phyloP scores from a whole-genome alignment of 2,797 vertebrate genomes.

The Darevskia mixta region DNA sequence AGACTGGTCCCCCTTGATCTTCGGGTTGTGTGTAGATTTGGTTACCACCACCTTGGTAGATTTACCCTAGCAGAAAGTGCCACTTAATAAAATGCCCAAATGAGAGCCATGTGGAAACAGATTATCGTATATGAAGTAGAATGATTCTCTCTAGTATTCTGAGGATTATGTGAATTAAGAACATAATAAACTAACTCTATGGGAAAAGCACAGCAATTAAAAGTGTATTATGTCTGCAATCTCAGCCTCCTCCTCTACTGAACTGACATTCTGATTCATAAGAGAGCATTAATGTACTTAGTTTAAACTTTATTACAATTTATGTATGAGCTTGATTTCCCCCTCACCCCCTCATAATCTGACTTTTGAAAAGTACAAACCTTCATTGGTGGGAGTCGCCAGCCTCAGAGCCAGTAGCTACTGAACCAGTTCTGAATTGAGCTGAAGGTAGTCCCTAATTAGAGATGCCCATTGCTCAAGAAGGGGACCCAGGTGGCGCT shows the following conservation, averaged over 20 bases:
- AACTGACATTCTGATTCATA: background rate
- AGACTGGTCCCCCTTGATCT: constrained; percentile 32
- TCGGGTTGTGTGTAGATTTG: constrained; percentile 32
- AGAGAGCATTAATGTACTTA: background rate
- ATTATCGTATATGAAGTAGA: constrained; percentile 36
- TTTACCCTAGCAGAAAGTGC: constrained; percentile 18
- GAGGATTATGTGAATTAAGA: constrained; percentile 27
- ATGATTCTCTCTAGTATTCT: constrained; percentile 28
- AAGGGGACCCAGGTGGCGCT: no score
- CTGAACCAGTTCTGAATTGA: background rate
- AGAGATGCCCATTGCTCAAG: background rate
- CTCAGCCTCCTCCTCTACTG: background rate
- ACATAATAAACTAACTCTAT: constrained; percentile 19
- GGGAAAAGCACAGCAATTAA: constrained; percentile 29
- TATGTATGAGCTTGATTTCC: background rate
- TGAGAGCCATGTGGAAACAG: constrained; percentile 10
- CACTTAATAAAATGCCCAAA: constrained; percentile 26
- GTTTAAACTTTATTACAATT: constrained; percentile 15
- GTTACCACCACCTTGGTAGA: background rate
- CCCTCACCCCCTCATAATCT: background rate
- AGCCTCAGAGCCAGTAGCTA: background rate
- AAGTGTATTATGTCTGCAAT: background rate
- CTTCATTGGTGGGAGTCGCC: background rate
- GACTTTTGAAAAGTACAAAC: background rate
- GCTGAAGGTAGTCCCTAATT: background rate